Evolutionary conservation across 2,113 vertebrate species (phyloP).

Genomic region (Megalops atlanticus): DNA sequence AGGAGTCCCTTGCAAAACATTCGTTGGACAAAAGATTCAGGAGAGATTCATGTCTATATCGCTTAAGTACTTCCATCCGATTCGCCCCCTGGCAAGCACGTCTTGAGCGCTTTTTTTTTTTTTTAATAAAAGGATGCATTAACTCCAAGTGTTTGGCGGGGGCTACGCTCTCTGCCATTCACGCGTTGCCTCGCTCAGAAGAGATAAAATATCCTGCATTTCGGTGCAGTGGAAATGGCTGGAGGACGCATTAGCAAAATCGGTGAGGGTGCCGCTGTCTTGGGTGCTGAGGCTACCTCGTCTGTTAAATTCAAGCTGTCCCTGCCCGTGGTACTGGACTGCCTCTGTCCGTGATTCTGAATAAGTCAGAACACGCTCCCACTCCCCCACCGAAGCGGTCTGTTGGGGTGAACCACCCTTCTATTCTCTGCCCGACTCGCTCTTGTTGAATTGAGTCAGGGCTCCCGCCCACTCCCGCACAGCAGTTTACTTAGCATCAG

Average conservation of each 20-base stretch:
- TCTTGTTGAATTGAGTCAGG: slow-evolving; percentile 23
- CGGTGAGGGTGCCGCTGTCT: slow-evolving; percentile 18
- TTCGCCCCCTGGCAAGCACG: too few species aligned
- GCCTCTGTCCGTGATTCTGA: slow-evolving; percentile 49
- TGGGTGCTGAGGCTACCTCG: slow-evolving; percentile 47
- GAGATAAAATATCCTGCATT: background rate
- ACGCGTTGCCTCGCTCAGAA: background rate
- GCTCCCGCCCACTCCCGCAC: background rate
- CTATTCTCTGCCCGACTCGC: slow-evolving; percentile 12
- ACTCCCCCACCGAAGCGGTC: slow-evolving; percentile 28
- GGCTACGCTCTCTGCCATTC: background rate
- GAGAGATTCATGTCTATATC: background rate
- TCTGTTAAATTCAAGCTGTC: slow-evolving; percentile 56
- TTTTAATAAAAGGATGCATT: background rate
- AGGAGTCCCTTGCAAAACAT: too few species aligned
- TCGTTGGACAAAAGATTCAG: too few species aligned
- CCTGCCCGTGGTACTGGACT: slow-evolving; percentile 48
- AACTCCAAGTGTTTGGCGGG: background rate
- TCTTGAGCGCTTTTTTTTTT: too few species aligned
- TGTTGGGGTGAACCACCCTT: slow-evolving; percentile 38
- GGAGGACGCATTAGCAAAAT: background rate
- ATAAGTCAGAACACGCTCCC: slow-evolving; percentile 52
- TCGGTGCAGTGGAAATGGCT: too few species aligned
- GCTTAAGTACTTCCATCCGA: too few species aligned
- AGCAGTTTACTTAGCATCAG: background rate